phyloP scores from a whole-genome alignment of 1,140 invertebrate genomes.

The Oncopodura yosiiana region DNA sequence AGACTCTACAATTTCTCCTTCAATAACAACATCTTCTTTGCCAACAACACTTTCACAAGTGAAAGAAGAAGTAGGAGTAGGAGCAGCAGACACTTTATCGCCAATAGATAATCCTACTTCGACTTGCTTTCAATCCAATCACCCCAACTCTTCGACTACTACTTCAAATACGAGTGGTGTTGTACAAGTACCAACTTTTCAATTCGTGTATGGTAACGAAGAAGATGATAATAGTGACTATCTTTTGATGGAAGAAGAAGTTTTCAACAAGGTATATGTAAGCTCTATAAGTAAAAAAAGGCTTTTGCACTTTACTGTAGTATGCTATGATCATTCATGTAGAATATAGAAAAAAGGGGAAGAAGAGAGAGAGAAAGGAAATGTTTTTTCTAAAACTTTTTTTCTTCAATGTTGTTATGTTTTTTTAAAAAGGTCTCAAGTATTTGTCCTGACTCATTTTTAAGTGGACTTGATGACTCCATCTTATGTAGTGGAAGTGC shows the following conservation, averaged over 20 bases:
- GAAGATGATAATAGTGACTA: conserved; percentile 30
- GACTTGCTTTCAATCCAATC: neutral
- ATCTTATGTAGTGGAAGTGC: conserved; percentile 24
- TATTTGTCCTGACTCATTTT: conserved; percentile 33
- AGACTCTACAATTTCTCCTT: too few species aligned
- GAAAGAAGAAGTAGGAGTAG: too few species aligned
- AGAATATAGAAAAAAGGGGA: neutral
- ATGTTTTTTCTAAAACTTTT: neutral
- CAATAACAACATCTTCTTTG: too few species aligned
- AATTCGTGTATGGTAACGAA: conserved; percentile 30
- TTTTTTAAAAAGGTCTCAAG: conserved; percentile 25
- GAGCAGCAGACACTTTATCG: too few species aligned
- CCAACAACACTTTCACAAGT: too few species aligned
- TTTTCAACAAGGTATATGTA: conserved; percentile 32
- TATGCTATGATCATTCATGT: neutral
- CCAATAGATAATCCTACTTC: neutral
- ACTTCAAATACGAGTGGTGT: neutral
- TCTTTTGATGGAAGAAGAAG: conserved; percentile 32
- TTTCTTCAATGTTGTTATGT: conserved; percentile 8
- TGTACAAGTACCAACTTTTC: conserved; percentile 24
- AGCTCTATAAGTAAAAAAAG: neutral
- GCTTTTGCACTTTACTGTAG: neutral
- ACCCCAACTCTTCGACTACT: too few species aligned
- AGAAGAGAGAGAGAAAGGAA: neutral
- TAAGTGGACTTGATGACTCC: conserved; percentile 30